Percentiles rank a stretch among this genome's conserved stretches.
phyloP scores from a whole-genome alignment of 2,113 vertebrate species.

The Eptesicus fuscus region DNA sequence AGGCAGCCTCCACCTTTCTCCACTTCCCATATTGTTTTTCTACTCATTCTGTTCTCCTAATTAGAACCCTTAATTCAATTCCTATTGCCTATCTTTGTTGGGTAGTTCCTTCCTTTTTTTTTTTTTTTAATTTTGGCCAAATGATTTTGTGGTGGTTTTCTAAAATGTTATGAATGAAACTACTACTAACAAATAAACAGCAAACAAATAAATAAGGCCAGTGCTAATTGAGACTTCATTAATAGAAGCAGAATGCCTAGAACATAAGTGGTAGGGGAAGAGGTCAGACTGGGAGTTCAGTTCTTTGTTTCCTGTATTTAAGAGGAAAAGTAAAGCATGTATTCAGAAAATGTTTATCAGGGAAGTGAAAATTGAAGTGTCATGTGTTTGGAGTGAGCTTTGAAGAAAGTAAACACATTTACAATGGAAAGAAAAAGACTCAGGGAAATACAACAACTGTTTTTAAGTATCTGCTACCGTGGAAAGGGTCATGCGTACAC shows the following conservation, averaged over 20 bases:
- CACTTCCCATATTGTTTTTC: accelerated
- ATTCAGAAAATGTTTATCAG: not conserved
- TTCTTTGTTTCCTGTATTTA: no score
- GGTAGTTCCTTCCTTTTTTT: not conserved
- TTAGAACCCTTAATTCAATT: no score
- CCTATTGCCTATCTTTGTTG: accelerated
- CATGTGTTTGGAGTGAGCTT: no score
- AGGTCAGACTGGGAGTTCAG: accelerated
- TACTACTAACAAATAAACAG: not conserved
- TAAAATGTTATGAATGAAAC: not conserved
- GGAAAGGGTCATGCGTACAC: accelerated
- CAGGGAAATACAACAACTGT: accelerated
- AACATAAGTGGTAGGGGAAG: accelerated
- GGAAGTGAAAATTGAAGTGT: accelerated
- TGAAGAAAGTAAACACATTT: not conserved
- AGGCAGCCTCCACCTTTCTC: accelerated
- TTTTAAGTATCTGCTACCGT: accelerated
- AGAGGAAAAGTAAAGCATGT: not conserved
- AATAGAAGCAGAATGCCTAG: not conserved
- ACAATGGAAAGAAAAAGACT: not conserved
- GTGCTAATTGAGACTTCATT: accelerated
- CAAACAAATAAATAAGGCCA: no score
- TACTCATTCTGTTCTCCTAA: not conserved
- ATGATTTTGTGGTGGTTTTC: not conserved
- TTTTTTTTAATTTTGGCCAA: not conserved